Evolutionary conservation across 2,797 vertebrate species (phyloP).

Genomic region (Macropodus opercularis): DNA sequence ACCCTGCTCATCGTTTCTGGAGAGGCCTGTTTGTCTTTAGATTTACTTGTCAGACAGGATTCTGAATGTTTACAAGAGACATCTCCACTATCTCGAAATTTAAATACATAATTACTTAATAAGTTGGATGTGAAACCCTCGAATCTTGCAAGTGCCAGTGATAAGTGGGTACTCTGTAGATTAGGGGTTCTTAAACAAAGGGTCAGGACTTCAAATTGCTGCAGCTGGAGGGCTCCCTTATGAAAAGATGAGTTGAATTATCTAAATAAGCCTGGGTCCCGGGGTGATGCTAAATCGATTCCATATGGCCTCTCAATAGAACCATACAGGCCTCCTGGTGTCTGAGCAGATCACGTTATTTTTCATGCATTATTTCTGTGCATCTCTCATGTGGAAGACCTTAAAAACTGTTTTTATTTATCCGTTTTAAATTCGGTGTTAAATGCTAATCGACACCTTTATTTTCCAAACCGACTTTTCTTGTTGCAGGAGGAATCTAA

Average conservation of each 20-base stretch:
- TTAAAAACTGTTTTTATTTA: too few relatives aligned
- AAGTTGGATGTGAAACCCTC: constrained; percentile 14
- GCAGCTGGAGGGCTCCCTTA: constrained; percentile 24
- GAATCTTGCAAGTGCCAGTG: constrained; percentile 15
- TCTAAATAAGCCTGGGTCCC: constrained; percentile 17
- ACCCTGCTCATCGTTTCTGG: not conserved
- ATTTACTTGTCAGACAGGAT: not conserved
- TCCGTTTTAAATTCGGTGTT: not conserved
- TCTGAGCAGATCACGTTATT: not conserved
- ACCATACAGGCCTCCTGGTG: not conserved
- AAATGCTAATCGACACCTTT: not conserved
- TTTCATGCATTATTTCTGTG: not conserved
- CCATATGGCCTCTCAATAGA: constrained; percentile 27
- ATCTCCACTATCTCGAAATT: constrained; percentile 16
- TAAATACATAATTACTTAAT: constrained; percentile 28
- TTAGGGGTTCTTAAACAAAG: constrained; percentile 44
- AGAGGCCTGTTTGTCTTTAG: not conserved
- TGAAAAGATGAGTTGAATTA: constrained; percentile 37
- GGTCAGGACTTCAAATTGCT: constrained; percentile 32
- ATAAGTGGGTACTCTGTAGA: constrained; percentile 42
- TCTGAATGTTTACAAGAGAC: not conserved
- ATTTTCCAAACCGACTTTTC: not conserved
- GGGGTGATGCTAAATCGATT: constrained; percentile 25
- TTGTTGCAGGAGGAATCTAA: not conserved
- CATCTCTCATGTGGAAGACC: too few relatives aligned